Conservation (phyloP, 1,140 invertebrate genomes). For the Drosophila ercepeae region DNA sequence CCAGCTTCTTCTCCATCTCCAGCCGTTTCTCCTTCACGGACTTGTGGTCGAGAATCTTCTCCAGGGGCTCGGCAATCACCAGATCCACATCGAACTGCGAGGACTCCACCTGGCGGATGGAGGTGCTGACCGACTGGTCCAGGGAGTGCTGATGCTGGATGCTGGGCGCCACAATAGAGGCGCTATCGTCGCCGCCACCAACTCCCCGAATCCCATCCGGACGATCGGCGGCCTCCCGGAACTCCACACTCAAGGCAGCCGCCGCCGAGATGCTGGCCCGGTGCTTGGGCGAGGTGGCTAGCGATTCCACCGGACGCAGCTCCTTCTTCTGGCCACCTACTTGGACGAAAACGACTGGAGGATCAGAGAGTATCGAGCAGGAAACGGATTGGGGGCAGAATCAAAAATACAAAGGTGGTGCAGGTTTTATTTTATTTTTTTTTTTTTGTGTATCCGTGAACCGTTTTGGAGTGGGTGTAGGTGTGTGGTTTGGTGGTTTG, state of each 20-base stretch:
- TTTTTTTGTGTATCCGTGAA: slow-evolving; percentile 68
- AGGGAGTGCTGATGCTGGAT: slow-evolving; percentile 82
- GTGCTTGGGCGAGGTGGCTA: slow-evolving; percentile 83
- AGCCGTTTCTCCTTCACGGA: slow-evolving; percentile 91
- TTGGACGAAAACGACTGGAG: slow-evolving; percentile 83
- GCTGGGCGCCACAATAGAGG: slow-evolving; percentile 40
- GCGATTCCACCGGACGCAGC: slow-evolving; percentile 71
- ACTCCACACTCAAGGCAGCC: slow-evolving; percentile 71
- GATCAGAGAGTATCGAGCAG: slow-evolving; percentile 66
- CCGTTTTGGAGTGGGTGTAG: slow-evolving; percentile 50
- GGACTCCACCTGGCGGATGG: slow-evolving; percentile 75
- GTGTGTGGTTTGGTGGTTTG: slow-evolving; percentile 29
- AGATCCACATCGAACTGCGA: slow-evolving; percentile 85
- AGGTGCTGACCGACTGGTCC: slow-evolving; percentile 69
- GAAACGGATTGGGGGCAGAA: slow-evolving; percentile 6
- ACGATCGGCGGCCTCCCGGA: slow-evolving; percentile 40
- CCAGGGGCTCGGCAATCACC: slow-evolving; percentile 90
- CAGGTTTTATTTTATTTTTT: slow-evolving; percentile 1
- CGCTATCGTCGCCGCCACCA: slow-evolving; percentile 36
- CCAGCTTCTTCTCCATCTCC: slow-evolving; percentile 95
- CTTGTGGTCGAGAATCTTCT: slow-evolving; percentile 92
- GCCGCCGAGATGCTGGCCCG: slow-evolving; percentile 81
- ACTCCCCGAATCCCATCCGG: slow-evolving; percentile 33
- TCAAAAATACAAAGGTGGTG: neutral
- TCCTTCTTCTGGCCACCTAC: slow-evolving; percentile 84